Percentiles rank a stretch among this genome's conserved stretches.
Evolutionary conservation across 2,113 vertebrate genomes (phyloP).

Genomic region (Egretta garzetta): DNA sequence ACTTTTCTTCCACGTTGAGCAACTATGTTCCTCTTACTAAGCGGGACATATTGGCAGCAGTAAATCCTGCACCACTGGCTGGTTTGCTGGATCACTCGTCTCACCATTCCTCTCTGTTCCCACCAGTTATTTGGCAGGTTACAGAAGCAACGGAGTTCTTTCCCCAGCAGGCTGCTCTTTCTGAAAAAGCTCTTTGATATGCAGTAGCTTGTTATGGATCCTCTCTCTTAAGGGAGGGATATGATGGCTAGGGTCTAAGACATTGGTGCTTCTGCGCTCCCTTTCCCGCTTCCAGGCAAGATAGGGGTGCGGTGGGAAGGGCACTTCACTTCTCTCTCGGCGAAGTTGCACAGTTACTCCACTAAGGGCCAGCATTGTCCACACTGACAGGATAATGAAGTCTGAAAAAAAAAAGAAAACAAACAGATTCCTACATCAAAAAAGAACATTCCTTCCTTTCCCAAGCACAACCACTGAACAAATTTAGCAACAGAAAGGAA

Average conservation of each 20-base stretch:
- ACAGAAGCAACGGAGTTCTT: constrained; percentile 90
- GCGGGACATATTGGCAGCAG: background rate
- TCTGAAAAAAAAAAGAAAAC: constrained; percentile 70
- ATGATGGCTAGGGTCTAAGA: constrained; percentile 94
- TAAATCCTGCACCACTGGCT: background rate
- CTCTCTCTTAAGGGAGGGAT: constrained; percentile 84
- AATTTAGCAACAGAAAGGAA: background rate
- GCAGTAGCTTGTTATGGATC: constrained; percentile 70
- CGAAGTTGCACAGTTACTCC: constrained; percentile 87
- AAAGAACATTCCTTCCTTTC: background rate
- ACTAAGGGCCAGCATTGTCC: constrained; percentile 83
- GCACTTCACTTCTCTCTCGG: constrained; percentile 79
- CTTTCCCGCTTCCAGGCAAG: constrained; percentile 88
- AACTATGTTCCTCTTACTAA: background rate
- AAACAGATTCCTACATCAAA: background rate
- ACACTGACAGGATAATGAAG: constrained; percentile 84
- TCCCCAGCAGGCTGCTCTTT: constrained; percentile 81
- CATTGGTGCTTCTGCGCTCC: constrained; percentile 91
- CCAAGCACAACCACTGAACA: background rate
- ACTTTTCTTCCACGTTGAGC: background rate
- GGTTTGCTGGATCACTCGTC: background rate
- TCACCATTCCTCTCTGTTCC: background rate
- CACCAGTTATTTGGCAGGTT: background rate
- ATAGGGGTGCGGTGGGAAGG: constrained; percentile 92
- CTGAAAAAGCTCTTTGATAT: constrained; percentile 73